These are phyloP conservation scores for roundworm (Caenorhabditis elegans) DNA, from an alignment of 1,140 invertebrate species.

Conservation along the genomic window WBcel235 BX284606.5:12737001-12737500, in stretches of 20 bases:
- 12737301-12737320: neutral
- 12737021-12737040: too few relatives aligned
- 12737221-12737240: constrained; percentile 66
- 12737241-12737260: constrained; percentile 62
- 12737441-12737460: too few relatives aligned
- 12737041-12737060: too few relatives aligned
- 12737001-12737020: too few relatives aligned
- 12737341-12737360: neutral
- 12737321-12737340: neutral
- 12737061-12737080: too few relatives aligned
- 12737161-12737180: constrained; percentile 68
- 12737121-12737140: constrained; percentile 57
- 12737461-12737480: too few relatives aligned
- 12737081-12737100: neutral
- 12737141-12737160: constrained; percentile 69
- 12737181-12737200: constrained; percentile 64
- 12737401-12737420: too few relatives aligned
- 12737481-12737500: too few relatives aligned
- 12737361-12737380: neutral
- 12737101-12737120: constrained; percentile 57
- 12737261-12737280: constrained; percentile 59
- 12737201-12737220: constrained; percentile 66
- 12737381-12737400: too few relatives aligned
- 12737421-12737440: too few relatives aligned
- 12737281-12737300: constrained; percentile 48